Conservation (phyloP, 2,113 vertebrate species). For the Aegotheles bennettii region DNA sequence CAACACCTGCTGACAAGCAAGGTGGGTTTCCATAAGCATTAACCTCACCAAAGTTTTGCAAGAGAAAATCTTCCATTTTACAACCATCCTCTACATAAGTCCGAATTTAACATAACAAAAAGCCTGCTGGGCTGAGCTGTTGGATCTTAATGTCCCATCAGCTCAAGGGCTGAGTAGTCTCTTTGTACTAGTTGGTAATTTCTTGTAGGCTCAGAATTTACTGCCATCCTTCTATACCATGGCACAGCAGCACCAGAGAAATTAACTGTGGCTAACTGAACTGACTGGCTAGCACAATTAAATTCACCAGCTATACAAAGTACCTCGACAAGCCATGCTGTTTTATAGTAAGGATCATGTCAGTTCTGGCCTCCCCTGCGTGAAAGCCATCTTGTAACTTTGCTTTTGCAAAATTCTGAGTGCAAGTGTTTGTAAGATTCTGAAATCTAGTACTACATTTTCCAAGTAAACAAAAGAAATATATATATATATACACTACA, state of each 20-base stretch:
- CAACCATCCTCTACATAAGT: neutral
- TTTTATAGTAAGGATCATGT: neutral
- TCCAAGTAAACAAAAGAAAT: neutral
- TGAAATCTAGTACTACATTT: neutral
- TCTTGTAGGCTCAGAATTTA: neutral
- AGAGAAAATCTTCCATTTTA: constrained; percentile 15
- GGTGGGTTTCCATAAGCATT: neutral
- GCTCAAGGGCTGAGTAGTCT: neutral
- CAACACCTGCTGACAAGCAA: neutral
- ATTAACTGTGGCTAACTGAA: neutral
- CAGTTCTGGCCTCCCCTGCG: neutral
- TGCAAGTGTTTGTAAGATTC: neutral
- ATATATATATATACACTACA: neutral
- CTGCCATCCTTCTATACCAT: neutral
- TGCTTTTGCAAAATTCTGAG: neutral
- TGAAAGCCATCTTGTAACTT: neutral
- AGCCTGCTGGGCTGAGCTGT: constrained; percentile 2
- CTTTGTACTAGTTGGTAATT: neutral
- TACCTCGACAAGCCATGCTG: neutral
- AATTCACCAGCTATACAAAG: neutral
- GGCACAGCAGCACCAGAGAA: neutral
- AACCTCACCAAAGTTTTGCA: neutral
- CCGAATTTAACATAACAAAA: constrained; percentile 27
- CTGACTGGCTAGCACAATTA: neutral
- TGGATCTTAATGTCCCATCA: neutral